These are phyloP conservation scores for Oncorhynchus kisutch DNA, from an alignment of 2,113 vertebrate genomes.

Conservation along the genomic window DNA sequence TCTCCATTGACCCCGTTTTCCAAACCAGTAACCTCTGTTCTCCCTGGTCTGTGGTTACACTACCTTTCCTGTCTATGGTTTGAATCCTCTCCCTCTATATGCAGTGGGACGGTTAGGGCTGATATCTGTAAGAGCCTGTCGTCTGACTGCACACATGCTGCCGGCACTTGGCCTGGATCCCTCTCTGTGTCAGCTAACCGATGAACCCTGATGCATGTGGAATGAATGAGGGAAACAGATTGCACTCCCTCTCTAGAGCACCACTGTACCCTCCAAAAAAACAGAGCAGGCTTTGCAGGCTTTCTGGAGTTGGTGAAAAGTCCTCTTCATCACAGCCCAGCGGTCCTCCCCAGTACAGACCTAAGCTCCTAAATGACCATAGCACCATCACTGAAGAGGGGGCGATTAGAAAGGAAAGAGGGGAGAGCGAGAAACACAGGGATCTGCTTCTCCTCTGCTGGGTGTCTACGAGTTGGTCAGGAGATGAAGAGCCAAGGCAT, in stretches of 20 bases:
- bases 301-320: constrained; percentile 20
- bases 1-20: not conserved
- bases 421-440: not conserved
- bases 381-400: constrained; percentile 5
- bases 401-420: constrained; percentile 1
- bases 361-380: constrained; percentile 19
- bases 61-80: not conserved
- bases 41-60: not conserved
- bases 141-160: constrained; percentile 53
- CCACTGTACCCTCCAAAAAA: constrained; percentile 22
- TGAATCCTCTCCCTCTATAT: not conserved
- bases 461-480: constrained; percentile 52
- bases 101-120: not conserved
- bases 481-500: constrained; percentile 47
- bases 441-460: constrained; percentile 20
- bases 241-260: constrained; percentile 29
- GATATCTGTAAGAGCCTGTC: constrained; percentile 29
- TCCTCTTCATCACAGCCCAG: constrained; percentile 1
- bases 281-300: constrained; percentile 17
- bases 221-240: constrained; percentile 52
- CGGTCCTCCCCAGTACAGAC: constrained; percentile 7
- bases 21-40: not conserved
- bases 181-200: constrained; percentile 52
- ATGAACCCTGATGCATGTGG: constrained; percentile 59
- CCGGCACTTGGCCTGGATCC: constrained; percentile 42